A percentile compares a stretch with the other conserved stretches of the same genome.
These are phyloP conservation scores for Trachelus iudaicus DNA, from an alignment of 2,888 invertebrate species.

Conservation along the genomic window DNA sequence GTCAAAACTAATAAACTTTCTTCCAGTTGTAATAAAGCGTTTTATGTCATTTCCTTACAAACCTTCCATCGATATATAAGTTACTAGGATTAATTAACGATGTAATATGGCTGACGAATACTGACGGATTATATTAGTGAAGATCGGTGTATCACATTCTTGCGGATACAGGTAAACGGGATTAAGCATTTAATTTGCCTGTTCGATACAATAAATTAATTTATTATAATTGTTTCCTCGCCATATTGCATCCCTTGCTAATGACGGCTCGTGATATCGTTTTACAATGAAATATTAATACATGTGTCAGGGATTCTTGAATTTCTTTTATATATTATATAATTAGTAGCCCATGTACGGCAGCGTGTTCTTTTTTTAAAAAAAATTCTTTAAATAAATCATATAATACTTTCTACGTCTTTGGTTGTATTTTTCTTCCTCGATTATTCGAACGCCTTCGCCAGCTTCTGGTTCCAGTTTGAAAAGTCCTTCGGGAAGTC, in stretches of 20 bases:
- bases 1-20: slow-evolving; percentile 1
- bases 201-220: not conserved
- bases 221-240: not conserved
- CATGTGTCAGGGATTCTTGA: not conserved
- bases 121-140: too few species aligned
- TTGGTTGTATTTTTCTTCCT: slow-evolving; percentile 1
- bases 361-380: not conserved
- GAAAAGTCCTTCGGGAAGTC: not conserved
- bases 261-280: not conserved
- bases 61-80: not conserved
- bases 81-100: not conserved
- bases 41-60: not conserved
- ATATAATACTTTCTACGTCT: not conserved
- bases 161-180: not conserved
- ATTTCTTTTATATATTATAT: not conserved
- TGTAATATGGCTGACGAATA: not conserved
- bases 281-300: not conserved
- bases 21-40: not conserved
- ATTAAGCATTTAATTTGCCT: not conserved
- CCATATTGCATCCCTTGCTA: not conserved
- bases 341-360: not conserved
- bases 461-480: not conserved
- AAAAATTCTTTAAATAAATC: not conserved
- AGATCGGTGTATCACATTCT: not conserved
- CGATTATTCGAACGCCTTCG: not conserved